Evolutionary conservation across 64 coral and sea anemone genomes (phyloP).

Genomic region (Actinia tenebrosa): DNA sequence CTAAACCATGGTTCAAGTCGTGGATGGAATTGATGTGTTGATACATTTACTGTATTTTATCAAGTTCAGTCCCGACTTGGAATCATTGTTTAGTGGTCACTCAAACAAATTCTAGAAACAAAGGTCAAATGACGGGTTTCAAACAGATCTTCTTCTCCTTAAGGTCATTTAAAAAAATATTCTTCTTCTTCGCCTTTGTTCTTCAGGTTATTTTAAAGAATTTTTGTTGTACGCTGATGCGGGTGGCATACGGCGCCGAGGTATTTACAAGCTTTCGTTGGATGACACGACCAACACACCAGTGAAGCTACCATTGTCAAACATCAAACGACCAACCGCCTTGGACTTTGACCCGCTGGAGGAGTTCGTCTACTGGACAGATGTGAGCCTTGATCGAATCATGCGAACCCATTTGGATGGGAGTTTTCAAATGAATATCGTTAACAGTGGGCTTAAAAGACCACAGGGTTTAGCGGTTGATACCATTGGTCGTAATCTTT

Average conservation of each 20-base stretch:
- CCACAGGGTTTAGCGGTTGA: slow-evolving; percentile 80
- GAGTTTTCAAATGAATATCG: background rate
- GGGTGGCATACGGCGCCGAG: background rate
- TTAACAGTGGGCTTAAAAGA: background rate
- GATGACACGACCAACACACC: background rate
- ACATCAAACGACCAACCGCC: slow-evolving; percentile 16
- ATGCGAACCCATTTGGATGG: slow-evolving; percentile 38
- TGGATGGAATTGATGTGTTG: too few relatives aligned
- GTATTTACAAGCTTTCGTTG: background rate
- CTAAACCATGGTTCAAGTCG: too few relatives aligned
- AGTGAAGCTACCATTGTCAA: slow-evolving; percentile 7
- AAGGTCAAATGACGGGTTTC: too few relatives aligned
- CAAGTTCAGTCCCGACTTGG: too few relatives aligned
- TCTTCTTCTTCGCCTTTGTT: too few relatives aligned
- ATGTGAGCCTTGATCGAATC: slow-evolving; percentile 17
- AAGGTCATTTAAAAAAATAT: too few relatives aligned
- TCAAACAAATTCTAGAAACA: too few relatives aligned
- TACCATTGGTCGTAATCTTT: slow-evolving; percentile 86
- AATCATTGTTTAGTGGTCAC: too few relatives aligned
- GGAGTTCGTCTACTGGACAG: slow-evolving; percentile 46
- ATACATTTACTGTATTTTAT: background rate
- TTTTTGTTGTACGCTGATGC: background rate
- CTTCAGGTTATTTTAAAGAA: background rate
- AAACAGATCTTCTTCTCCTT: too few relatives aligned
- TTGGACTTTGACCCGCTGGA: slow-evolving; percentile 44